Evolutionary conservation across 2,113 vertebrate genomes (phyloP).

Genomic region (Nerophis ophidion): DNA sequence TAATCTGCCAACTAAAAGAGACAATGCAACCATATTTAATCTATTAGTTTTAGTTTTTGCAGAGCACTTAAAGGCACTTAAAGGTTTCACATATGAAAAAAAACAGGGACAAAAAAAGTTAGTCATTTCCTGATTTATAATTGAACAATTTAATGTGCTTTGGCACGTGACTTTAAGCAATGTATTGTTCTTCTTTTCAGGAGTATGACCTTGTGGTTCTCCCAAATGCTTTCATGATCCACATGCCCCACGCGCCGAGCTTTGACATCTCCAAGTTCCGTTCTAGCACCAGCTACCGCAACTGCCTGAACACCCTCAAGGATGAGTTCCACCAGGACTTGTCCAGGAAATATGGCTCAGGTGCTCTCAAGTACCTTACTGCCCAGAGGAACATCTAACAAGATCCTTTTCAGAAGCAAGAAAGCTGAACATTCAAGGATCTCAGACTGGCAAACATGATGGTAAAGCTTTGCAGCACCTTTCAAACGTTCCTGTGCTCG

Average conservation of each 20-base stretch:
- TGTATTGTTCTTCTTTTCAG: conserved; percentile 51
- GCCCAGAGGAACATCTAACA: conserved; percentile 79
- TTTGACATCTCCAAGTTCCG: conserved; percentile 95
- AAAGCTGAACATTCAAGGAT: conserved; percentile 4
- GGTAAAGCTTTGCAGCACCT: conserved; percentile 41
- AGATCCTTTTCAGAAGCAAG: neutral
- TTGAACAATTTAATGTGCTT: no score
- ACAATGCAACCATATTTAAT: no score
- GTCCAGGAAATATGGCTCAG: conserved; percentile 84
- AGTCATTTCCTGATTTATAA: no score
- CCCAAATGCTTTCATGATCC: conserved; percentile 94
- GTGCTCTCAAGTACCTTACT: conserved; percentile 93
- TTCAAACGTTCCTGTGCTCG: conserved; percentile 28
- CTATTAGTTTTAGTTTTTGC: no score
- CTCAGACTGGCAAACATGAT: neutral
- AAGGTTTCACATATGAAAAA: no score
- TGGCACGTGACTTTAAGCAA: neutral
- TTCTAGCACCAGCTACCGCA: conserved; percentile 81
- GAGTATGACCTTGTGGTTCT: conserved; percentile 90
- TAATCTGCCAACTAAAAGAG: no score
- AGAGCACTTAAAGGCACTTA: no score
- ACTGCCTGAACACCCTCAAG: conserved; percentile 84
- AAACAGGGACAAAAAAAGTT: no score
- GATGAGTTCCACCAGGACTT: conserved; percentile 97
- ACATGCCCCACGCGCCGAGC: conserved; percentile 94